Percentiles rank a stretch among this genome's conserved stretches.
phyloP scores from a whole-genome alignment of 2,113 vertebrate species.

The Crotalus tigris region DNA sequence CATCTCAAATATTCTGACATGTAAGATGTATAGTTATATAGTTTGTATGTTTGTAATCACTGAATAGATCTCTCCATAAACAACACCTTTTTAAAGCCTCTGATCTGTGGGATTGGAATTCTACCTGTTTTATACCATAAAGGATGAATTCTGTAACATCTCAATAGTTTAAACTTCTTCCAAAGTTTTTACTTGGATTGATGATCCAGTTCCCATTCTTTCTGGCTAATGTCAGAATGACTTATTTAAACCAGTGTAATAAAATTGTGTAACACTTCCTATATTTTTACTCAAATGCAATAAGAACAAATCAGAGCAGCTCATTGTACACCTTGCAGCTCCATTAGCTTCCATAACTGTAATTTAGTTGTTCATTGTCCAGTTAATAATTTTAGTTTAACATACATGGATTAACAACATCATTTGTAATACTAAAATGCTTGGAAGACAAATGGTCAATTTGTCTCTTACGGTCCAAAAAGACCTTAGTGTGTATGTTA shows the following conservation, averaged over 20 bases:
- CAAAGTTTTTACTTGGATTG: constrained; percentile 12
- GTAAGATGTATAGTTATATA: constrained; percentile 32
- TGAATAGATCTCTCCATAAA: constrained; percentile 23
- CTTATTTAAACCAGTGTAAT: constrained; percentile 22
- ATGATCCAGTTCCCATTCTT: constrained; percentile 51
- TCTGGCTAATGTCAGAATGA: constrained; percentile 39
- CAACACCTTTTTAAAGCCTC: constrained; percentile 43
- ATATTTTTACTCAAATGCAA: constrained; percentile 25
- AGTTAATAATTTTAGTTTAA: constrained; percentile 16
- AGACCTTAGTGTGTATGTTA: constrained; percentile 43
- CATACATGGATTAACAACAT: constrained; percentile 42
- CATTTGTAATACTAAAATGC: constrained; percentile 53
- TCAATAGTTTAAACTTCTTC: not conserved
- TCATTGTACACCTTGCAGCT: constrained; percentile 57
- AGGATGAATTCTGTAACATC: constrained; percentile 56
- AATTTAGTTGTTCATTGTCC: constrained; percentile 10
- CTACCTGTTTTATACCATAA: constrained; percentile 34
- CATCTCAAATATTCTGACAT: constrained; percentile 43
- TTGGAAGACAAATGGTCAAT: constrained; percentile 53
- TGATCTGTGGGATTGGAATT: constrained; percentile 42
- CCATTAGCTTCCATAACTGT: constrained; percentile 55
- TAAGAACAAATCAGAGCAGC: constrained; percentile 38
- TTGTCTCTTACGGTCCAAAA: constrained; percentile 53
- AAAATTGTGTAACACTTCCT: not conserved
- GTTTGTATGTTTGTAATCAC: constrained; percentile 22